Evolutionary conservation across 2,797 vertebrate species (phyloP).

Genomic region (Leptodactylus fallax): DNA sequence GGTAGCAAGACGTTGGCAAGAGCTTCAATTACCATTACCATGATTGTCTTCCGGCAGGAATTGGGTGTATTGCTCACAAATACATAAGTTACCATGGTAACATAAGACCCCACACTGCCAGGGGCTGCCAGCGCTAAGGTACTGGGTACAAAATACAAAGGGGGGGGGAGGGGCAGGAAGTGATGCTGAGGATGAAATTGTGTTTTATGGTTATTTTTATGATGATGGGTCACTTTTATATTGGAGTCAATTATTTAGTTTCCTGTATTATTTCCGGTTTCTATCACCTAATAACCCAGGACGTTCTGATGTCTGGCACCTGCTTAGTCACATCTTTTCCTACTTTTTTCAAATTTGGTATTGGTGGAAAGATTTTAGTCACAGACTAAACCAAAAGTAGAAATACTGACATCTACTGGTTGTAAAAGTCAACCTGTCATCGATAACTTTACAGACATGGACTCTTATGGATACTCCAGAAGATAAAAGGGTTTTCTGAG

Average conservation of each 20-base stretch:
- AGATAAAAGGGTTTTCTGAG: too few species aligned
- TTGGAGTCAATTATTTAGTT: too few species aligned
- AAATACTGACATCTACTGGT: neutral
- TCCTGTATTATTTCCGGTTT: too few species aligned
- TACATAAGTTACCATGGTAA: neutral
- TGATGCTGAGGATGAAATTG: too few species aligned
- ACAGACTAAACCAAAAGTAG: slow-evolving; percentile 1
- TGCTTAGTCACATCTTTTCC: too few species aligned
- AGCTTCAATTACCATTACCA: neutral
- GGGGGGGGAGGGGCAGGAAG: too few species aligned
- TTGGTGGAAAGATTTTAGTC: neutral
- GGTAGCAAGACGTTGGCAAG: neutral
- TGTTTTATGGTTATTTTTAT: too few species aligned
- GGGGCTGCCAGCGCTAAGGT: neutral
- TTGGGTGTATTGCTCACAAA: slow-evolving; percentile 17
- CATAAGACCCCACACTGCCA: neutral
- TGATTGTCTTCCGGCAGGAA: neutral
- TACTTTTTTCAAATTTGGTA: neutral
- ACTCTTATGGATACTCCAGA: too few species aligned
- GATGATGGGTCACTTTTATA: too few species aligned
- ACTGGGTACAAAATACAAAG: neutral
- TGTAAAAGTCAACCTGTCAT: neutral
- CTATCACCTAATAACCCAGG: too few species aligned
- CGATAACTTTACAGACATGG: neutral
- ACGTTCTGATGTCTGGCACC: too few species aligned